A percentile compares a stretch with the other conserved stretches of the same genome.
phyloP scores from a whole-genome alignment of 1,140 invertebrate genomes.

The Leptinotarsa defecta region DNA sequence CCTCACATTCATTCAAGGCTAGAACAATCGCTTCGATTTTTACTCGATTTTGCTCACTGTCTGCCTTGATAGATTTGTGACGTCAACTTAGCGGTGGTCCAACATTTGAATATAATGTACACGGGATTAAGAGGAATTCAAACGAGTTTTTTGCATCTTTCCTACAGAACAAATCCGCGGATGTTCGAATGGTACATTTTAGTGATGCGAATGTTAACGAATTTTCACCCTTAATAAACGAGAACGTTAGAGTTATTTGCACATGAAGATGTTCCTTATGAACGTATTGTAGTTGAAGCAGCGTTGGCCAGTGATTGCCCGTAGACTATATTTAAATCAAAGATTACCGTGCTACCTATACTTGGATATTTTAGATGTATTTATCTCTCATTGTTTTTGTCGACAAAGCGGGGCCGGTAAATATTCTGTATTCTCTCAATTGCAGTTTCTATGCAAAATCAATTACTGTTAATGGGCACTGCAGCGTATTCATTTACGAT shows the following conservation, averaged over 20 bases:
- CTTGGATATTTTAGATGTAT: conserved; percentile 44
- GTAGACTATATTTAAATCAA: conserved; percentile 44
- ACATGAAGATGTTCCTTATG: not conserved
- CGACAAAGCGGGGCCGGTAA: conserved; percentile 8
- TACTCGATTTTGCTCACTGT: conserved; percentile 9
- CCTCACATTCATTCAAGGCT: not conserved
- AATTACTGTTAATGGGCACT: too few relatives aligned
- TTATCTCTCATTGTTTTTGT: conserved; percentile 46
- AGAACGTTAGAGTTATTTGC: not conserved
- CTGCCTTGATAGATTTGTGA: conserved; percentile 49
- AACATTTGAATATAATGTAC: conserved; percentile 52
- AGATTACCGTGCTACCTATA: conserved; percentile 28
- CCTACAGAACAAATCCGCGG: conserved; percentile 34
- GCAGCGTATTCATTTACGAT: too few relatives aligned
- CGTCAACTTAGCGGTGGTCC: conserved; percentile 48
- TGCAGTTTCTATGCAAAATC: too few relatives aligned
- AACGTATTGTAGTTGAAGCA: not conserved
- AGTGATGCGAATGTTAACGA: not conserved
- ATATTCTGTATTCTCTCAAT: not conserved
- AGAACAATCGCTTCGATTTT: conserved; percentile 10
- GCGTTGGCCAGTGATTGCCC: not conserved
- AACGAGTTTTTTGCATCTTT: conserved; percentile 20
- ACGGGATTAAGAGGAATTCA: conserved; percentile 12
- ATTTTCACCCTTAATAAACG: not conserved
- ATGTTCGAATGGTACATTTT: conserved; percentile 32